Percentiles rank a stretch among this genome's conserved stretches.
Conservation (phyloP, 2,113 vertebrate species). For the Etheostoma spectabile region DNA sequence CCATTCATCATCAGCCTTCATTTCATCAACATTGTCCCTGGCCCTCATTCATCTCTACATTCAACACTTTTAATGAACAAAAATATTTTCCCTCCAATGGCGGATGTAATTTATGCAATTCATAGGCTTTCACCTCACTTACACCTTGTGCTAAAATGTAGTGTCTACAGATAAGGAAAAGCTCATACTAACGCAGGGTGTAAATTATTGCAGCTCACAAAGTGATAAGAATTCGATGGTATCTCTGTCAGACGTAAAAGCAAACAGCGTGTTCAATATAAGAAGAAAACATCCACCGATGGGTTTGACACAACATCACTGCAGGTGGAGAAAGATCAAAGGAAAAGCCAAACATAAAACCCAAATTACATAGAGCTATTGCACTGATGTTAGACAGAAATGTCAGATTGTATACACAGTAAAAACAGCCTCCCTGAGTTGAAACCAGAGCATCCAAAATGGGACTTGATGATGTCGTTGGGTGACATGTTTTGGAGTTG, state of each 20-base stretch:
- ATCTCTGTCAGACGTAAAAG: constrained; percentile 42
- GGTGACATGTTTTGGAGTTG: constrained; percentile 11
- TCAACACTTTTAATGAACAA: constrained; percentile 11
- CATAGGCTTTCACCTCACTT: constrained; percentile 35
- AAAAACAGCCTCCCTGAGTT: neutral
- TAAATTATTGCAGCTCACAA: constrained; percentile 32
- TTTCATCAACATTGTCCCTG: constrained; percentile 40
- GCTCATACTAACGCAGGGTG: constrained; percentile 15
- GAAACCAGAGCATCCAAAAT: constrained; percentile 10
- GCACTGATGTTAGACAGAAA: constrained; percentile 10
- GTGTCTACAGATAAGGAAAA: constrained; percentile 10
- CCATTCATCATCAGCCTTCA: constrained; percentile 19
- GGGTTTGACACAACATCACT: constrained; percentile 28
- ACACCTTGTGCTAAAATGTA: constrained; percentile 8
- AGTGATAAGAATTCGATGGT: constrained; percentile 27
- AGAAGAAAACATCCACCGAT: constrained; percentile 42
- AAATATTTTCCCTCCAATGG: constrained; percentile 6
- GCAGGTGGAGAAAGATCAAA: constrained; percentile 30
- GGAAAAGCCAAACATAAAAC: constrained; percentile 10
- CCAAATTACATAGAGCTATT: constrained; percentile 15
- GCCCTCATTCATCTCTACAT: constrained; percentile 17
- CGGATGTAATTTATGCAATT: constrained; percentile 18
- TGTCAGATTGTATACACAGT: neutral
- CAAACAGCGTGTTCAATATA: constrained; percentile 45
- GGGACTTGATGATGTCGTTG: neutral